Evolutionary conservation across 2,888 invertebrate species (phyloP), one percentile per base, ranked within the genome.

Genomic region (Pammene fasciana): DNA sequence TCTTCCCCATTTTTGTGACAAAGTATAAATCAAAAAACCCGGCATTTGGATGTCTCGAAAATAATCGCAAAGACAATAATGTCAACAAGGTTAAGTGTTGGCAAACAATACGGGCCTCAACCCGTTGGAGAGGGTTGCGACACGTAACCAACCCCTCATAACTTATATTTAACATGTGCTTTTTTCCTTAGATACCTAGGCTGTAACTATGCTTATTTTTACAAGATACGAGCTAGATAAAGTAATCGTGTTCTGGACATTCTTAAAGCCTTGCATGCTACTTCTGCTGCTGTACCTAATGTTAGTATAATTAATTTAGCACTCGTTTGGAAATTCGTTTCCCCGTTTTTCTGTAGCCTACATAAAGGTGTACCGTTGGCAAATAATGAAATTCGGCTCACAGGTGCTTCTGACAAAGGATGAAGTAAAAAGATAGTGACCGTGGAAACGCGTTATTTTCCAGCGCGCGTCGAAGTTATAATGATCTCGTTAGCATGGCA

Each of bases 401-500:
- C 16, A 62, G n/a, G 18, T 38, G 54, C 54, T 38, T n/a, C n/a
- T 62, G 50, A 52, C 50, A 6, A 41, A 41, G 50, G 50, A n/a
- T 62, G 41, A 62, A 62, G 10, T 41, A n/a, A 62, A 48, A 50
- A 50, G 48, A 61, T 62, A 62, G 50, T 62, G 50, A 52, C 62
- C 10, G n/a, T 46, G 41, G n/a, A 18, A 60, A 38, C 26, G 9
- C 45, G 46, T 68, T 59, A 56, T 36, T 34, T 54, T 50, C 36
- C 38, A 14, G 5, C 11, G 48, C 36, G 36, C 34, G 54, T 38
- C 56, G 50, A 59, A 65, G 65, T 70, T 60, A 57, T 70, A 70
- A 70, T 54, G 65, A 70, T 65, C 59, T 70, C 60, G 71, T 71
- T 66, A 67, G 62, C 61, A 61, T 67, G 55, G 67, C 48, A 56